Evolutionary conservation across 2,888 invertebrate species (phyloP), one percentile per base, ranked within the genome.

Genomic region (Chloroclystis v-ata): DNA sequence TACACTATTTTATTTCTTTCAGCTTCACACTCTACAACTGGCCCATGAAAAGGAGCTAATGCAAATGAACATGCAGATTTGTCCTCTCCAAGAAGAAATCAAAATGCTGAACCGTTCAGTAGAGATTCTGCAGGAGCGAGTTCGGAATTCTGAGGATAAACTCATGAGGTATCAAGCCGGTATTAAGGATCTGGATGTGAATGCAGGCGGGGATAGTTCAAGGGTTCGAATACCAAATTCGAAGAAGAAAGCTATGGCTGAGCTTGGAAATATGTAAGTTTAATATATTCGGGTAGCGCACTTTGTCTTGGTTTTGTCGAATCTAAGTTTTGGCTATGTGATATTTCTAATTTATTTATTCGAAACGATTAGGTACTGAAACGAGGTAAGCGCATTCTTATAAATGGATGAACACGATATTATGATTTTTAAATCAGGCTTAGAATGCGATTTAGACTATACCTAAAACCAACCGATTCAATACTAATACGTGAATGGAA

Each of bases 21-120:
- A 95, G 92, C 82, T 95, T 28, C 94, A 93, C 75, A 93, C 93
- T 6, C 89, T 93, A 4, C 93, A 93, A 81, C 82, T 91, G 59
- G 91, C 93, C 2, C 93, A 93, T 65, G 93, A 93, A 69, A 90
- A 92, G 52, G 94, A 94, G 69, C 72, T 94, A 37, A 86, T 91
- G 71, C 90, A 91, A 49, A 92, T 91, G 82, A 90, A 92, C 60
- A 78, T 89, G 69, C 90, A 90, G 60, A 69, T 91, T 1, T 88
- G 87, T 42, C 90, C 91, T 0, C 68, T 91, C 24, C 84, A 90
- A 59, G 90, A 91, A 54, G 91, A 91, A 61, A 81, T 91, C 28
- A 90, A 90, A 63, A 75, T 90, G 9, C 83, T 91, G 16, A 89
- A 90, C 57, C 76, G 89, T n/a, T 89, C 91, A 0, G 84, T 91